Base-by-base conservation (phyloP, 2,888 invertebrate species). In the Nasonia oneida region DNA sequence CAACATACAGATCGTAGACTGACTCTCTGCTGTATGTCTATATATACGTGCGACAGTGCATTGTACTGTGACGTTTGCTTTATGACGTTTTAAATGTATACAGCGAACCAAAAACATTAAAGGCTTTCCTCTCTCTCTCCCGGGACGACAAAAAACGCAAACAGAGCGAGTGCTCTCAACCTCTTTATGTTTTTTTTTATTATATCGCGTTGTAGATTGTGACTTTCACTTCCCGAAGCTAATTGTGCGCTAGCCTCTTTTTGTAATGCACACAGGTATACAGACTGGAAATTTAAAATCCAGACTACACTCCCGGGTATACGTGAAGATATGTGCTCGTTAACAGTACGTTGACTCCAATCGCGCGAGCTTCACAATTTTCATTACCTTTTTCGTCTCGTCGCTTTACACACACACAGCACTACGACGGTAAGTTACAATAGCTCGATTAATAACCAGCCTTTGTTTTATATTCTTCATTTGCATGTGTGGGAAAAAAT, bases 281-380 rank as follows among this genome's bases (percentile, higher is more conserved):
- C 18, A 1, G 71, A 15, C 33, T 47, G 15, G 78, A 77, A 81
- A 74, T 42, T 82, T 47, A 50, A 75, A 67, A 85, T 82, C 74
- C 61, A 50, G 67, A 53, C 37, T 50, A 33, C 39, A 67, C 42
- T 74, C 74, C 18, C 8, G 57, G 6, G 67, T 3, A 71, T 82
- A 42, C 85, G 79, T 37, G 82, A 14, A 82, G 74, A 70, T 37
- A 75, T 70, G 78, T 79, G 78, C 79, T 70, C 85, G 74, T 82
- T 85, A 82, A 74, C 18, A 67, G 85, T 77, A 23, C 82, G 70
- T 85, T 82, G 82, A 82, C 85, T 82, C 67, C 29, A 29, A 29
- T 29, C 3, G 4, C 37, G 39, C 29, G n/a, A 1, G 33, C 67
- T 39, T n/a, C 67, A 37, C 71, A 42, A 75, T 80, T 75, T 67